Evolutionary conservation across 1,140 invertebrate species (phyloP).

Genomic region (Eulimnadia texana): DNA sequence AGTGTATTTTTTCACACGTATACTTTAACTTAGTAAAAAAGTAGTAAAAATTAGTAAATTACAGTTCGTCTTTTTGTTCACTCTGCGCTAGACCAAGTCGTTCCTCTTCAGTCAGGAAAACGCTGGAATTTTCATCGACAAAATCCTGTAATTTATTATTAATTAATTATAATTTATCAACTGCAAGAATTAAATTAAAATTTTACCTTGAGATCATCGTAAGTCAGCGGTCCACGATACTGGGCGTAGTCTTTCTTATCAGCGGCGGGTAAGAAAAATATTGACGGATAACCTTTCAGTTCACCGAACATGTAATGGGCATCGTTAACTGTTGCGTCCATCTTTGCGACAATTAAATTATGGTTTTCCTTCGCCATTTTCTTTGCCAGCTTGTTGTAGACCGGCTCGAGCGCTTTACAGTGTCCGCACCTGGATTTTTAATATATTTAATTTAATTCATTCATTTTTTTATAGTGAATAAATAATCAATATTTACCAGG

Average conservation of each 20-base stretch:
- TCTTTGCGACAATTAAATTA: conserved; percentile 34
- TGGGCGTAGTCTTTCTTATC: conserved; percentile 31
- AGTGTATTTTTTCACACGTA: too few relatives aligned
- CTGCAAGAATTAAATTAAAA: conserved; percentile 31
- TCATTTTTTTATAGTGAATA: conserved; percentile 17
- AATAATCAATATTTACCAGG: conserved; percentile 29
- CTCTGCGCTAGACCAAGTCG: not conserved
- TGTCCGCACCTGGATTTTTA: conserved; percentile 34
- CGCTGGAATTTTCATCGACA: conserved; percentile 12
- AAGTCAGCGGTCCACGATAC: conserved; percentile 32
- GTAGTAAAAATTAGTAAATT: too few relatives aligned
- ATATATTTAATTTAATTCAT: too few relatives aligned
- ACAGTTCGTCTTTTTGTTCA: too few relatives aligned
- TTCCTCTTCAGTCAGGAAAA: conserved; percentile 15
- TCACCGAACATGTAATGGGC: conserved; percentile 29
- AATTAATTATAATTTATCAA: not conserved
- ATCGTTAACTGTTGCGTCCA: conserved; percentile 38
- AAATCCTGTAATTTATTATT: not conserved
- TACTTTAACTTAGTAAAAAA: too few relatives aligned
- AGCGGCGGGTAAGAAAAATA: conserved; percentile 34
- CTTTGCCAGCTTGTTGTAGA: conserved; percentile 31
- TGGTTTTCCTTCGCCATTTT: conserved; percentile 25
- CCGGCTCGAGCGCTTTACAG: conserved; percentile 32
- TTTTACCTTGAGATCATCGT: conserved; percentile 29
- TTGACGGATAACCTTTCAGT: conserved; percentile 37